phyloP scores from a whole-genome alignment of 2,797 vertebrate genomes.

The Podarcis siculus region DNA sequence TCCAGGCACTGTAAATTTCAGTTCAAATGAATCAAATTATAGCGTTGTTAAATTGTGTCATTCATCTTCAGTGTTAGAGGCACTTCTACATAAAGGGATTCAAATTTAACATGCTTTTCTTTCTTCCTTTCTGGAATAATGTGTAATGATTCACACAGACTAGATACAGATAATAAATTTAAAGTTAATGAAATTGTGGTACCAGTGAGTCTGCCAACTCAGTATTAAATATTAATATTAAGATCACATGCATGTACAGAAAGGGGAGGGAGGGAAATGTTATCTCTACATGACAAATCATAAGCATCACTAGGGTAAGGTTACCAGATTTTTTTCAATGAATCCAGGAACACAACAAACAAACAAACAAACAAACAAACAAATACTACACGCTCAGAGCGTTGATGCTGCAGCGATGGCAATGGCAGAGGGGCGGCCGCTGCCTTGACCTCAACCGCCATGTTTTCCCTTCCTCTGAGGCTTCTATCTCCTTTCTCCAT shows the following conservation, averaged over 20 bases:
- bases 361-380: too few relatives aligned
- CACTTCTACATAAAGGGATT: slow-evolving; percentile 18
- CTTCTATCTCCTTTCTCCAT: too few relatives aligned
- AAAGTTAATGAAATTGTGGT: slow-evolving; percentile 31
- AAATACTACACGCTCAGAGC: too few relatives aligned
- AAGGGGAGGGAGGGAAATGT: background rate
- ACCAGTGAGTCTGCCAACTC: background rate
- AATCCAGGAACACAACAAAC: too few relatives aligned
- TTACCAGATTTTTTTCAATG: too few relatives aligned
- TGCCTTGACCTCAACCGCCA: too few relatives aligned
- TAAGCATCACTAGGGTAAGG: accelerated
- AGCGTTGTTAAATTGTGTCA: slow-evolving; percentile 28
- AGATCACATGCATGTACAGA: slow-evolving; percentile 14
- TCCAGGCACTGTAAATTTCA: slow-evolving; percentile 14
- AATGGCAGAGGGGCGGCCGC: too few relatives aligned
- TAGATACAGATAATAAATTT: slow-evolving; percentile 17
- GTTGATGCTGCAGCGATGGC: too few relatives aligned
- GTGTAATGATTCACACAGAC: slow-evolving; percentile 6
- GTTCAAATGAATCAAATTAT: slow-evolving; percentile 26
- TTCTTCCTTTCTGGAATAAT: slow-evolving; percentile 26
- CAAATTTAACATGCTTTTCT: slow-evolving; percentile 22
- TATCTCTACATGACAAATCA: slow-evolving; percentile 7
- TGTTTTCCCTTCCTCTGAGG: too few relatives aligned
- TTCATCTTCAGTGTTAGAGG: slow-evolving; percentile 29
- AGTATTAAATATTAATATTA: slow-evolving; percentile 16